Percentiles rank a stretch among this genome's conserved stretches.
These are phyloP conservation scores for Sitobion miscanthi DNA, from an alignment of 1,140 invertebrate species.

Conservation along the genomic window DNA sequence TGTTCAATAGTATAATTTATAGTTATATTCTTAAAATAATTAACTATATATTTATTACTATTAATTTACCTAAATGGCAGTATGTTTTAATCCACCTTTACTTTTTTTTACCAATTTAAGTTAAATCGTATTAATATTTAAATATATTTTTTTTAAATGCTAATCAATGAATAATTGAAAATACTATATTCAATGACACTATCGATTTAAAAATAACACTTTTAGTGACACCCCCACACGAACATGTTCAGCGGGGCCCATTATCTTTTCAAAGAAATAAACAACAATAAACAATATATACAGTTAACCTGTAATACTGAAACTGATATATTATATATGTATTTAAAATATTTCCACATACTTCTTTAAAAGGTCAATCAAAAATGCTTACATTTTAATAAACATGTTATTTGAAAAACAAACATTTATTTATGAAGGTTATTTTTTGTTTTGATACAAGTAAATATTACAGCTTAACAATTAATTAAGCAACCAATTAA, in stretches of 20 bases:
- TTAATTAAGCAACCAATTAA: background rate
- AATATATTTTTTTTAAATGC: background rate
- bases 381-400: background rate
- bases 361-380: background rate
- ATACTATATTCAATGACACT: background rate
- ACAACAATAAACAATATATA: background rate
- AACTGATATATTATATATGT: background rate
- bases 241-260: no score
- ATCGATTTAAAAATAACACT: background rate
- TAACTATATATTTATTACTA: background rate
- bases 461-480: background rate
- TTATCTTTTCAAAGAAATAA: no score
- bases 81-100: background rate
- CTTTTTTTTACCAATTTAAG: background rate
- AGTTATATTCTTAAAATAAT: background rate
- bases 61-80: background rate
- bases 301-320: background rate
- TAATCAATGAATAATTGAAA: background rate
- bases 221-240: background rate
- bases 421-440: background rate
- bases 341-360: background rate
- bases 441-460: background rate
- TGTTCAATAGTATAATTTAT: background rate
- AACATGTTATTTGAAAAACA: background rate
- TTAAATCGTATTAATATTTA: background rate